Percentiles rank a stretch among this genome's conserved stretches.
These are phyloP conservation scores for Stylophora pistillata DNA, from an alignment of 64 coral and sea anemone genomes.

Conservation along the genomic window DNA sequence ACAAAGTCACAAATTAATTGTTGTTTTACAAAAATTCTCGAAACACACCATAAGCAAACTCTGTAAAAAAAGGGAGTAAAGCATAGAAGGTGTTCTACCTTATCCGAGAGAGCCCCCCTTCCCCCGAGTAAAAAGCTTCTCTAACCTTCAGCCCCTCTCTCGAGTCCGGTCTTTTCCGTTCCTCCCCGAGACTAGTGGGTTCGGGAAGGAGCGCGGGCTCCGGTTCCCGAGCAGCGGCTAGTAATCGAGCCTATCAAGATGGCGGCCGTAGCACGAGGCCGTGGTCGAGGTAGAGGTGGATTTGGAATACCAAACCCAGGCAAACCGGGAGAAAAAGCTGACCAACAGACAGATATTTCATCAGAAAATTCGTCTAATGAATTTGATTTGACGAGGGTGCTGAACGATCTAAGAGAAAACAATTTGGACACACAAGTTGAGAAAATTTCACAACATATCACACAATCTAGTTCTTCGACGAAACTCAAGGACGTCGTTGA, in stretches of 20 bases:
- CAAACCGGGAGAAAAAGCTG: conserved; percentile 10
- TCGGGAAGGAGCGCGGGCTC: no score
- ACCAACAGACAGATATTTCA: conserved; percentile 10
- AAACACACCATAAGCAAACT: not conserved
- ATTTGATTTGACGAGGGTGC: conserved; percentile 17
- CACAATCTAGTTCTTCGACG: not conserved
- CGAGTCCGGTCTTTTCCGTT: no score
- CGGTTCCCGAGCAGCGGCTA: no score
- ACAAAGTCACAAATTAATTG: no score
- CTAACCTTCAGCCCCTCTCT: no score
- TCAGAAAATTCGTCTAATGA: not conserved
- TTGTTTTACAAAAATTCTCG: no score
- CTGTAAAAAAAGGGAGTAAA: not conserved
- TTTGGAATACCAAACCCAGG: conserved; percentile 11
- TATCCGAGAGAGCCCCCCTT: conserved; percentile 16
- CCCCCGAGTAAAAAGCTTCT: no score
- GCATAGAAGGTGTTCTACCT: not conserved
- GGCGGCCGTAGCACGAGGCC: conserved; percentile 74
- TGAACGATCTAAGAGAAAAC: conserved; percentile 55
- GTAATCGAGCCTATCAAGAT: no score
- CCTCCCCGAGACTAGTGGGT: no score
- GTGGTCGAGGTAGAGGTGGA: conserved; percentile 79
- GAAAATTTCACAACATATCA: not conserved
- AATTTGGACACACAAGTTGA: conserved; percentile 24
- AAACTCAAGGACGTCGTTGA: conserved; percentile 38